A percentile compares a stretch with the other conserved stretches of the same genome.
phyloP scores from a whole-genome alignment of 2,113 vertebrate species.

The Ochotona princeps region DNA sequence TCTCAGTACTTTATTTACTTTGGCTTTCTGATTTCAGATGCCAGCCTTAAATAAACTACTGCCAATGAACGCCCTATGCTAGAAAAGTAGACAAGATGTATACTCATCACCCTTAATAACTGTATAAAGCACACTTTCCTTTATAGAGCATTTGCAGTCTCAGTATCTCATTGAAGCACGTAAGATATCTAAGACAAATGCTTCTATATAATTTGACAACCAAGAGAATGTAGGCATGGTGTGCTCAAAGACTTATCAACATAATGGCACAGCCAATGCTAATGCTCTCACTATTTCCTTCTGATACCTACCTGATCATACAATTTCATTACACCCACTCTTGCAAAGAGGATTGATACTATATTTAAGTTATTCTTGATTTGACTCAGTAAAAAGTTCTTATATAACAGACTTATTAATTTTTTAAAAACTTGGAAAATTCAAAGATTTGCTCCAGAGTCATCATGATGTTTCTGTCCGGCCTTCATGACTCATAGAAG shows the following conservation, averaged over 20 bases:
- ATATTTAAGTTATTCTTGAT: constrained; percentile 22
- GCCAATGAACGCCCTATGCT: not conserved
- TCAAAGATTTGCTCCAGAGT: constrained; percentile 30
- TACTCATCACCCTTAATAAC: constrained; percentile 30
- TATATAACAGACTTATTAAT: not conserved
- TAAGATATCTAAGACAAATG: not conserved
- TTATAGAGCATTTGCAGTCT: constrained; percentile 44
- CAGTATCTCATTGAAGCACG: not conserved
- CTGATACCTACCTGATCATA: not conserved
- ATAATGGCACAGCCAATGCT: not conserved
- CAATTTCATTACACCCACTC: not conserved
- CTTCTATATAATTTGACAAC: not conserved
- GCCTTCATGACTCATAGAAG: not conserved
- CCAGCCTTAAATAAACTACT: constrained; percentile 46
- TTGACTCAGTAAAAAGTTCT: constrained; percentile 38
- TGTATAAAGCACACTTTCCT: not conserved
- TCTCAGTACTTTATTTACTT: constrained; percentile 66
- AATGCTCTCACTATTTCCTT: not conserved
- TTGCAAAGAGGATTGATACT: not conserved
- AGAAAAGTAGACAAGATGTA: constrained; percentile 16
- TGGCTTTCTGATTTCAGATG: constrained; percentile 55
- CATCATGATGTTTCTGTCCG: not conserved
- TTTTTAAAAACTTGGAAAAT: constrained; percentile 19
- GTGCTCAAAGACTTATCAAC: not conserved
- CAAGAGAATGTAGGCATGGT: not conserved